Conservation (phyloP, 2,113 vertebrate species). For the Morphnarchus princeps region DNA sequence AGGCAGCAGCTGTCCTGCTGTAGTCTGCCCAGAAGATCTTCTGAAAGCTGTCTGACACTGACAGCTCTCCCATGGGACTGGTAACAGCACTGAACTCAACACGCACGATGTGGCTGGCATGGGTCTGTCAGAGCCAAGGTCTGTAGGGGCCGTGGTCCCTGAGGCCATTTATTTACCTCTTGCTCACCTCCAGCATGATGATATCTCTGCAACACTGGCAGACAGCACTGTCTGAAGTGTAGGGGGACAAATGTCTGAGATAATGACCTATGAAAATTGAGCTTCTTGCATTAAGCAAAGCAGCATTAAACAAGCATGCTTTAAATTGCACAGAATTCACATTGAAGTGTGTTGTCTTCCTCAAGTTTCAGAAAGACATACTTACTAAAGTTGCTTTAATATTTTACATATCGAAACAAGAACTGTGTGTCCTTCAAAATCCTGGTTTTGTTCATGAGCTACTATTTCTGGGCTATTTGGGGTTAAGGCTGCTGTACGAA, state of each 20-base stretch:
- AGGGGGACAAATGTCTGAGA: not conserved
- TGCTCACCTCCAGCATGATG: not conserved
- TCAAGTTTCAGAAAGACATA: not conserved
- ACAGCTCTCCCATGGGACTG: not conserved
- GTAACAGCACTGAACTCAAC: not conserved
- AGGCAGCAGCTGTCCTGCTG: not conserved
- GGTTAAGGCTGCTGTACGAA: not conserved
- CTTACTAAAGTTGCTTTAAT: not conserved
- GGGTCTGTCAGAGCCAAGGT: not conserved
- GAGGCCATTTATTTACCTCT: not conserved
- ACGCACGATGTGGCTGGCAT: accelerated
- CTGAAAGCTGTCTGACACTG: not conserved
- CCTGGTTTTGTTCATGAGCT: not conserved
- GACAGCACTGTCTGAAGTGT: not conserved
- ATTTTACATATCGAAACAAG: not conserved
- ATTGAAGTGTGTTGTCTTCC: not conserved
- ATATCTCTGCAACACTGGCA: not conserved
- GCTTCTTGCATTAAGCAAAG: not conserved
- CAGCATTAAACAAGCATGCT: not conserved
- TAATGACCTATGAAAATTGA: accelerated
- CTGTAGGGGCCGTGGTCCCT: accelerated
- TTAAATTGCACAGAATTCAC: not conserved
- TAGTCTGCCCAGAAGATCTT: not conserved
- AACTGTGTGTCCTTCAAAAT: not conserved
- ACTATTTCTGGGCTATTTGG: not conserved